Base-by-base conservation (phyloP, 2,888 invertebrate species). In the Sesia bembeciformis region DNA sequence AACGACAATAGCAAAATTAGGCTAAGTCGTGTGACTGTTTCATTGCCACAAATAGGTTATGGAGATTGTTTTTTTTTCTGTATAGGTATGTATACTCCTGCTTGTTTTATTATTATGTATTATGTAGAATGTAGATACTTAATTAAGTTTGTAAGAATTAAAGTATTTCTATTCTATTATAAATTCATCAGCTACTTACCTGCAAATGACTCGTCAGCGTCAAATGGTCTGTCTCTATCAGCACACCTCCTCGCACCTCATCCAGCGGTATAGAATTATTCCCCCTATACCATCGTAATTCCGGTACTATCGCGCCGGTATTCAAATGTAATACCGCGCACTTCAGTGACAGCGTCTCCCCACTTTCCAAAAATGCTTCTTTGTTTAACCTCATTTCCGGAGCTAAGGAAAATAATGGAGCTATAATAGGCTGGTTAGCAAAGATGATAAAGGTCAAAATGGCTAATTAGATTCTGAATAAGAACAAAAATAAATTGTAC, bases 191-290 rank as follows among this genome's bases (percentile, higher is more conserved):
- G 6, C 5, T 40, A 49, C 55, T 56, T 69, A 87, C 88, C 81
- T 88, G 88, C 52, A 88, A 78, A 62, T 88, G 85, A 60, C 81
- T 85, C 0, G 83, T 84, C 40, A 87, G 65, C 3, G 80, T 82
- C 55, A 86, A 60, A 52, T 81, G 83, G 60, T 88, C 87, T 3
- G 88, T 87, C 59, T 88, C 88, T 4, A 88, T 76, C 3, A 84
- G 69, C 7, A 88, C 85, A 52, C 92, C 92, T 57, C 93, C 86
- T 54, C 88, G 65, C 4, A 78, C 57, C 61, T 87, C 87, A 46
- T 89, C 88, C 40, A 88, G 60, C 0, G 84, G 76, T 3, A 70
- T 64, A 2, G 73, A 74, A 43, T 60, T 74, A 56, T 83, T 81
- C 0, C 84, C 86, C 51, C 80, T 68, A 58, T 80, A 85, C 88